A percentile compares a stretch with the other conserved stretches of the same genome.
Evolutionary conservation across 1,140 invertebrate genomes (phyloP).

Genomic region (Anoplophora glabripennis): DNA sequence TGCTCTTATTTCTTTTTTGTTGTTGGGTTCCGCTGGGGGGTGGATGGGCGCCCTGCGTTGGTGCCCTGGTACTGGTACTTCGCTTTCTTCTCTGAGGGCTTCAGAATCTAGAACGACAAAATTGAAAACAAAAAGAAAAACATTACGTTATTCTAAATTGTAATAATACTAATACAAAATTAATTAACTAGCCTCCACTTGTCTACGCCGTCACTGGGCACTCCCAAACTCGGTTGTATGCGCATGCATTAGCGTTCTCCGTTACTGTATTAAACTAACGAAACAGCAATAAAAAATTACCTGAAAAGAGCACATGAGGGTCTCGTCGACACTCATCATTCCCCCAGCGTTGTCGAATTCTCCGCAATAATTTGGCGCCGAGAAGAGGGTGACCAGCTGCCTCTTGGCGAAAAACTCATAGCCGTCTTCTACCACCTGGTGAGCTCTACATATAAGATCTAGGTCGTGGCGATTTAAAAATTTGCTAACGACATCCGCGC

Average conservation of each 20-base stretch:
- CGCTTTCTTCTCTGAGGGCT: slow-evolving; percentile 98
- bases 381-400: slow-evolving; percentile 90
- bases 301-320: slow-evolving; percentile 96
- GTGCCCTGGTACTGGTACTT: slow-evolving; percentile 95
- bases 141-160: no score
- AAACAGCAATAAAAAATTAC: slow-evolving; percentile 36
- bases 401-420: slow-evolving; percentile 70
- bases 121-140: no score
- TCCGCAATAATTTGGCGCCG: slow-evolving; percentile 84
- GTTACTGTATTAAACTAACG: no score
- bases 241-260: no score
- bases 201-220: no score
- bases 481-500: slow-evolving; percentile 79
- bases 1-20: slow-evolving; percentile 72
- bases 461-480: slow-evolving; percentile 83
- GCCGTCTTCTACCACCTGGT: slow-evolving; percentile 77
- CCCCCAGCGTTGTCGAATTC: slow-evolving; percentile 79
- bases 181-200: no score
- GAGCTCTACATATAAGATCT: slow-evolving; percentile 86
- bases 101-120: slow-evolving; percentile 78
- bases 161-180: slow-evolving; percentile 7
- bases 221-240: no score
- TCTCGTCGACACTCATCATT: slow-evolving; percentile 99
- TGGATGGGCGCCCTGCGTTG: slow-evolving; percentile 77
- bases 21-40: slow-evolving; percentile 77